These are phyloP conservation scores for Phenganax marumi DNA, from an alignment of 92 coral and sea anemone species.

Conservation along the genomic window DNA sequence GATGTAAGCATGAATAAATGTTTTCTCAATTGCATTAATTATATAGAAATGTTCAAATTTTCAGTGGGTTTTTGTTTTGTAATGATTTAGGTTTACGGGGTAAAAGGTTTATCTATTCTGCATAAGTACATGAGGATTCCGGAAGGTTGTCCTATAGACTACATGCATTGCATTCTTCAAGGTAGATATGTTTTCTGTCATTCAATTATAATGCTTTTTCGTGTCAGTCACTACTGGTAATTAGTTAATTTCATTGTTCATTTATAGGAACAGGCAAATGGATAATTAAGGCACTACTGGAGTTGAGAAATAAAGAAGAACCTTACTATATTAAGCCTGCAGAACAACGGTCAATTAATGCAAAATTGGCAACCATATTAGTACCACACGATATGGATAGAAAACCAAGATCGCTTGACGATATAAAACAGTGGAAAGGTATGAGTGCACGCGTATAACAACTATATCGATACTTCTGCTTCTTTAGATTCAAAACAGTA, in stretches of 20 bases:
- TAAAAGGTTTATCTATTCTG: constrained; percentile 56
- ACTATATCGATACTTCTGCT: neutral
- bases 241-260: constrained; percentile 39
- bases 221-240: constrained; percentile 43
- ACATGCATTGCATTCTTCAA: constrained; percentile 65
- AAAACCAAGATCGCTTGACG: constrained; percentile 57
- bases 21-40: neutral
- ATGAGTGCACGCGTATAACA: neutral
- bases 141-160: constrained; percentile 62
- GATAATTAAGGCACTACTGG: too few species aligned
- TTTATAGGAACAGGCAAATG: constrained; percentile 42
- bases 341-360: constrained; percentile 43
- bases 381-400: constrained; percentile 66
- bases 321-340: constrained; percentile 44
- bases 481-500: neutral
- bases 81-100: constrained; percentile 43
- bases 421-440: constrained; percentile 61
- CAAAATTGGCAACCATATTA: constrained; percentile 25
- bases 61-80: neutral
- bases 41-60: neutral
- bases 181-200: constrained; percentile 33
- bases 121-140: constrained; percentile 52
- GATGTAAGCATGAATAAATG: constrained; percentile 35
- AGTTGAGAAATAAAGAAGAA: neutral
- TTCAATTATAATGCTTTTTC: neutral